A percentile compares a stretch with the other conserved stretches of the same genome.
Evolutionary conservation across 1,140 invertebrate genomes (phyloP).

Genomic region (Trichomalopsis sarcophagae): DNA sequence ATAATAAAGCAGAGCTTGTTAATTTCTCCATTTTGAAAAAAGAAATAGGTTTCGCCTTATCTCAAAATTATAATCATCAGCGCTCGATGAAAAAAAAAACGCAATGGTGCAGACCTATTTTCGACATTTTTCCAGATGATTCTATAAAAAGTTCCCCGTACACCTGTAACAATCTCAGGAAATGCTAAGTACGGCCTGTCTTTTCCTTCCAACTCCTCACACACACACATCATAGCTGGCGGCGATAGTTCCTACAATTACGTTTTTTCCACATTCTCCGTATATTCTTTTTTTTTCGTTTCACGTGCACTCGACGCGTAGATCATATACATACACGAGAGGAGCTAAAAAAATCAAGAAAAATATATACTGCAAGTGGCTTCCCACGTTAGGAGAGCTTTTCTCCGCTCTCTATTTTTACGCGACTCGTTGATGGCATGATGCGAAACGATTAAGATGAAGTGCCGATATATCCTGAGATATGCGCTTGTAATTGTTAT

Average conservation of each 20-base stretch:
- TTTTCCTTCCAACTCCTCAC: not conserved
- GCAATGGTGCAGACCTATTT: no score
- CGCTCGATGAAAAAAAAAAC: no score
- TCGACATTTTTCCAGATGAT: no score
- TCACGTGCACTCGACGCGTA: not conserved
- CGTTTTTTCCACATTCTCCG: not conserved
- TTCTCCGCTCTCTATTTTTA: constrained; percentile 17
- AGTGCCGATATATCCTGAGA: not conserved
- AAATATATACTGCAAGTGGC: not conserved
- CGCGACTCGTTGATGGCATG: not conserved
- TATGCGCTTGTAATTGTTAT: not conserved
- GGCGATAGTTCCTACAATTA: not conserved
- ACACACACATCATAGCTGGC: not conserved
- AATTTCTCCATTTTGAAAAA: no score
- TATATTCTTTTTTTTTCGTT: not conserved
- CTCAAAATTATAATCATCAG: no score
- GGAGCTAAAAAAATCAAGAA: not conserved
- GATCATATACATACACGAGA: not conserved
- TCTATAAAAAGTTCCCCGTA: not conserved
- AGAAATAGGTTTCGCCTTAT: no score
- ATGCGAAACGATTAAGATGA: constrained; percentile 12
- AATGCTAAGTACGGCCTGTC: not conserved
- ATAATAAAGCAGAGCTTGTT: not conserved
- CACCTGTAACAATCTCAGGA: not conserved
- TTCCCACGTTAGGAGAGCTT: constrained; percentile 16